phyloP scores from a whole-genome alignment of 2,113 vertebrate species.

The Sapajus apella region DNA sequence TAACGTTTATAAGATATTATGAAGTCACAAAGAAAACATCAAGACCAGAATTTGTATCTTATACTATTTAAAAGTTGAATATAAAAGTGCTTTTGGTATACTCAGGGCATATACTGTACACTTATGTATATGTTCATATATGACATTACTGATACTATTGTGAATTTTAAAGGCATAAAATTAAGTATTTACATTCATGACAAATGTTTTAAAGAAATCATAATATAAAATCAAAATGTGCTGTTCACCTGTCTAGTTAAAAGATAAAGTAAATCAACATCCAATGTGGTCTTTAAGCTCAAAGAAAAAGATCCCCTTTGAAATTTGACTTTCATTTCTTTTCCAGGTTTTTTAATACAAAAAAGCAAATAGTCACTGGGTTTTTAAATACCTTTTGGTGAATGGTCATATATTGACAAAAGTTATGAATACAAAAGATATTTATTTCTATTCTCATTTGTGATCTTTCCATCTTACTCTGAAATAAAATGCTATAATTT shows the following conservation, averaged over 20 bases:
- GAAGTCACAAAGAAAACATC: background rate
- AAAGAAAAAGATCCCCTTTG: background rate
- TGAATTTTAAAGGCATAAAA: background rate
- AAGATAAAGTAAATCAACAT: background rate
- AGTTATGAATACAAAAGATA: background rate
- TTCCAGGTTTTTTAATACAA: background rate
- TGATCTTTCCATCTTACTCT: background rate
- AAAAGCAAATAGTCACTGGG: slow-evolving; percentile 37
- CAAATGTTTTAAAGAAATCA: background rate
- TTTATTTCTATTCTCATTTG: background rate
- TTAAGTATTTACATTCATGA: background rate
- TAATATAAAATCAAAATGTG: background rate
- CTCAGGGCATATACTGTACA: background rate
- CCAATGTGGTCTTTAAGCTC: slow-evolving; percentile 4
- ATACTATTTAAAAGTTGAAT: background rate
- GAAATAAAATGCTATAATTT: background rate
- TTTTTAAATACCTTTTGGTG: background rate
- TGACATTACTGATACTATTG: background rate
- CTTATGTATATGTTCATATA: background rate
- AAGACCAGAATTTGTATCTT: background rate
- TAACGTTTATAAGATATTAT: background rate
- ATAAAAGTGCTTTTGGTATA: background rate
- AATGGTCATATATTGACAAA: background rate
- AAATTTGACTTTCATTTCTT: slow-evolving; percentile 50
- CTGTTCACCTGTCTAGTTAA: background rate